phyloP scores from a whole-genome alignment of 1,140 invertebrate genomes.

The Leptinotarsa undecemlineata region DNA sequence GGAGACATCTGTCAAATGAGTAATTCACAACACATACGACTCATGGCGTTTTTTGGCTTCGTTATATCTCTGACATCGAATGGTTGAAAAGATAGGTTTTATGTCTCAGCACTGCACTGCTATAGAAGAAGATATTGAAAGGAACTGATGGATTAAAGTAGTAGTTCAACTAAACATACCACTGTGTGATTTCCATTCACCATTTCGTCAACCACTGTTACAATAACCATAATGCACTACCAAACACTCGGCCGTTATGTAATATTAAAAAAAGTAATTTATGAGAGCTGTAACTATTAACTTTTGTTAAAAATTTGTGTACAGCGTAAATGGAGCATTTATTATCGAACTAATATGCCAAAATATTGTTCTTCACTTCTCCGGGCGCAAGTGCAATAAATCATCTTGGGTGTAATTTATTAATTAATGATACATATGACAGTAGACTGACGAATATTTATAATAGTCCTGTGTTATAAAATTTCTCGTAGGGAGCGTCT shows the following conservation, averaged over 20 bases:
- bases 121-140: no score
- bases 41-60: no score
- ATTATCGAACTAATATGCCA: background rate
- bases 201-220: background rate
- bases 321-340: background rate
- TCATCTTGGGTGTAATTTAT: background rate
- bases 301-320: background rate
- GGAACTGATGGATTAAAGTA: background rate
- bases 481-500: background rate
- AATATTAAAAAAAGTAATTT: background rate
- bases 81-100: no score
- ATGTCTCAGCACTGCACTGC: no score
- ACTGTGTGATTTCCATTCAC: background rate
- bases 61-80: no score
- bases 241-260: background rate
- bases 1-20: no score
- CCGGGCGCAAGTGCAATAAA: background rate
- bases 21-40: no score
- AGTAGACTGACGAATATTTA: conserved; percentile 8
- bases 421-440: background rate
- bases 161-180: background rate
- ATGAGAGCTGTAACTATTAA: background rate
- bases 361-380: conserved; percentile 1
- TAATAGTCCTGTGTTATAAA: background rate
- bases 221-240: background rate